phyloP scores from a whole-genome alignment of 2,113 vertebrate species.

The Micromys minutus region DNA sequence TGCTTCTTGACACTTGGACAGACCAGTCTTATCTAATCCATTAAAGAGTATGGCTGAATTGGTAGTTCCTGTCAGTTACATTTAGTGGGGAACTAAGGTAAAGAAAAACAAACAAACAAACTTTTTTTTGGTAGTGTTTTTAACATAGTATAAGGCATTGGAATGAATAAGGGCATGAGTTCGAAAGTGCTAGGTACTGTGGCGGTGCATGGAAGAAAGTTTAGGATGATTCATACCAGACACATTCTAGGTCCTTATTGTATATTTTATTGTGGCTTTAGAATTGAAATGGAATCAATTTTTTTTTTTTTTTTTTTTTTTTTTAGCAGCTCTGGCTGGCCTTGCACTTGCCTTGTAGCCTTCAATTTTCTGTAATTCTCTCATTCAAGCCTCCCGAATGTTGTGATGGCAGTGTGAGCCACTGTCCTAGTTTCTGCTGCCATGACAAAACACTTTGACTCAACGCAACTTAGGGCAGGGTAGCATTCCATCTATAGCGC shows the following conservation, averaged over 20 bases:
- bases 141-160: conserved; percentile 32
- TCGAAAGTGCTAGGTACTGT: not conserved
- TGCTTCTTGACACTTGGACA: not conserved
- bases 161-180: not conserved
- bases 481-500: not conserved
- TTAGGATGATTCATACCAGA: not conserved
- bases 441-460: not conserved
- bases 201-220: not conserved
- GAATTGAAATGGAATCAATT: too few species aligned
- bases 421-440: too few species aligned
- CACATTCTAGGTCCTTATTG: not conserved
- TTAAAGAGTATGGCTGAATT: conserved; percentile 33
- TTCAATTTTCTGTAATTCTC: not conserved
- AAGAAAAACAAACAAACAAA: not conserved
- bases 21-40: not conserved
- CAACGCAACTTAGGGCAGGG: not conserved
- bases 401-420: not conserved
- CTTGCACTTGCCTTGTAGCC: not conserved
- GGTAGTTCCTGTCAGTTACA: not conserved
- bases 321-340: not conserved
- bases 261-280: not conserved
- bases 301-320: too few species aligned
- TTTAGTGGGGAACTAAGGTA: conserved; percentile 48
- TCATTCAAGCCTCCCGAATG: not conserved
- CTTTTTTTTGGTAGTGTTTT: conserved; percentile 11